Conservation (phyloP, 2,888 invertebrate species). For the Piscicola geometra region DNA sequence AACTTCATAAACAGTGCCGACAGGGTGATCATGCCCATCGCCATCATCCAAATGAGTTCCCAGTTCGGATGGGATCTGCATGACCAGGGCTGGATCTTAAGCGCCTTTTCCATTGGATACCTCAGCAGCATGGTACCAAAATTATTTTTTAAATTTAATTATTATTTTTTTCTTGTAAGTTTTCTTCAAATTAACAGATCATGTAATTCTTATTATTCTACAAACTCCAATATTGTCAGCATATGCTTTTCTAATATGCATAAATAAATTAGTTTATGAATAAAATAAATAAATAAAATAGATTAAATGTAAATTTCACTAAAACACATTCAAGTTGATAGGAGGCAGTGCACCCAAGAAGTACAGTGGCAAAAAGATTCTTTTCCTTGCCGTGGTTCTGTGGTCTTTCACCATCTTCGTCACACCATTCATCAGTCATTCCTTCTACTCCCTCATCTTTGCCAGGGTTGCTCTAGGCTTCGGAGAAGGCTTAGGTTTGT, state of each 20-base stretch:
- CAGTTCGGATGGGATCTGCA: conserved; percentile 68
- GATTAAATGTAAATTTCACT: too few relatives aligned
- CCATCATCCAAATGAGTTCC: conserved; percentile 70
- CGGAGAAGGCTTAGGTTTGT: conserved; percentile 68
- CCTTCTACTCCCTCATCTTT: conserved; percentile 63
- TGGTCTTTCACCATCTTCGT: conserved; percentile 71
- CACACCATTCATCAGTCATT: conserved; percentile 66
- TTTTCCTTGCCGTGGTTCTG: conserved; percentile 66
- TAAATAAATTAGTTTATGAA: too few relatives aligned
- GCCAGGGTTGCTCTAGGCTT: conserved; percentile 67
- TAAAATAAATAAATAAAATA: too few relatives aligned
- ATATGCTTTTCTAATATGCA: too few relatives aligned
- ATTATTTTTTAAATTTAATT: too few relatives aligned
- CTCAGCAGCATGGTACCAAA: conserved; percentile 69
- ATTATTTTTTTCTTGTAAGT: too few relatives aligned
- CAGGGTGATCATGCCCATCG: conserved; percentile 72
- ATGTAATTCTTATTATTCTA: too few relatives aligned
- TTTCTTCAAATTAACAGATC: too few relatives aligned
- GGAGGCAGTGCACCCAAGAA: conserved; percentile 67
- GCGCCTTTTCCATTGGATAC: conserved; percentile 72
- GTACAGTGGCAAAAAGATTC: conserved; percentile 67
- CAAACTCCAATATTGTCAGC: too few relatives aligned
- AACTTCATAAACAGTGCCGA: conserved; percentile 75
- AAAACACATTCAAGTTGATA: conserved; percentile 58
- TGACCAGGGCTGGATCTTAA: conserved; percentile 70